phyloP scores from a whole-genome alignment of 2,797 vertebrate species.

The Pantherophis vulpinus region DNA sequence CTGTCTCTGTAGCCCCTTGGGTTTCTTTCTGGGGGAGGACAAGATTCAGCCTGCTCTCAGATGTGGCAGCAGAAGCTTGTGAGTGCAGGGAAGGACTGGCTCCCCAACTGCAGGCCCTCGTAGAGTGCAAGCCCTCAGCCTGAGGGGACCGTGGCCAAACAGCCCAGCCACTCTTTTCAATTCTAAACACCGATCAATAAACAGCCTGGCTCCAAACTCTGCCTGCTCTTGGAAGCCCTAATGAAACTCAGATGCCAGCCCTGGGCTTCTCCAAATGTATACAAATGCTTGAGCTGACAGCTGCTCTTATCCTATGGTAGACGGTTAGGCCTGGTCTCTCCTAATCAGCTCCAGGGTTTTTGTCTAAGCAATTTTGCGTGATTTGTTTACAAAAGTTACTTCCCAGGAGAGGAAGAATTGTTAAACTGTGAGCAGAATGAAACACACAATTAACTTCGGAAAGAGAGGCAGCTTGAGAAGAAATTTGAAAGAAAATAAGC shows the following conservation, averaged over 20 bases:
- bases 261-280: conserved; percentile 38
- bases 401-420: conserved; percentile 62
- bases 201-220: conserved; percentile 26
- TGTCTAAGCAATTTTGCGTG: conserved; percentile 59
- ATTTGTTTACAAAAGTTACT: conserved; percentile 70
- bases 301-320: conserved; percentile 58
- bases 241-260: conserved; percentile 55
- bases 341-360: conserved; percentile 68
- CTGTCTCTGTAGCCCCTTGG: background rate
- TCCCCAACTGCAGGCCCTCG: background rate
- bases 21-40: background rate
- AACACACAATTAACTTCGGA: conserved; percentile 60
- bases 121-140: background rate
- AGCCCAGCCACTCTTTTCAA: background rate
- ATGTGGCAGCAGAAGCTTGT: background rate
- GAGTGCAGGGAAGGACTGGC: rapidly evolving
- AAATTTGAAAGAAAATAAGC: conserved; percentile 61
- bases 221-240: conserved; percentile 43
- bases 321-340: conserved; percentile 53
- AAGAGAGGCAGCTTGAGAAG: conserved; percentile 62
- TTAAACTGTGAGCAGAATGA: conserved; percentile 63
- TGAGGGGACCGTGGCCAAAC: background rate
- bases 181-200: conserved; percentile 36
- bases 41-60: background rate
- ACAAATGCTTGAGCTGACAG: conserved; percentile 60